Evolutionary conservation across 1,140 invertebrate genomes (phyloP), one percentile per base, ranked within the genome.

Genomic region (Brachionus calyciflorus): DNA sequence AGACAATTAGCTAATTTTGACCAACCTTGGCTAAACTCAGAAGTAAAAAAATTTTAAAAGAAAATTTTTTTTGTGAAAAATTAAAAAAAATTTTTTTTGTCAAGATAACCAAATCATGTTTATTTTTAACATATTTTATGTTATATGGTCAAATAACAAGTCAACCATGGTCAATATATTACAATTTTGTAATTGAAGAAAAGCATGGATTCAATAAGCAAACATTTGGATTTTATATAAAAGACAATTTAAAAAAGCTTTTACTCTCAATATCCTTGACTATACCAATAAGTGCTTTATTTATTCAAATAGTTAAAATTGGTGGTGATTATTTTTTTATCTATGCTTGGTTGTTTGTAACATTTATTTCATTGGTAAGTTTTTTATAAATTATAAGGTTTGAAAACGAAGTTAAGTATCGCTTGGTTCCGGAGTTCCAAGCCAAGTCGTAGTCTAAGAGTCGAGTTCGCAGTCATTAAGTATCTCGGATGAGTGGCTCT

Each of bases 181-280:
- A 89, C 55, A 96, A 90, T 28, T 99, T 99, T 89, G 91, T 97
- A 3, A 85, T 99, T 75, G 97, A 99, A 87, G 91, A 96, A 83
- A 91, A 90, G 80, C 94, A 98, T 88, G 96, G 96, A 4, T 99
- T 99, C 82, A 99, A 99, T 83, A 98, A 99, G 84, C 89, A 91
- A 89, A 98, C 93, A 12, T 82, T 89, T 7, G 86, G 87, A 76
- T 98, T 99, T 83, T 99, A 93, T 84, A 83, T 93, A n/a, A 95
- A 93, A 86, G 97, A 99, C 87, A 91, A 91, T 81, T 80, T 94
- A 0, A 95, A 97, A 83, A 91, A 91, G 65, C 91, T 95, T 80
- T 76, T 92, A 14, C 88, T 99, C 0, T 88, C 87, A 12, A 88
- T 93, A 82, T 82, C 90, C 0, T 88, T 99, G 1, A 88, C 89